Evolutionary conservation across 2,113 vertebrate genomes (phyloP), one percentile per base, ranked within the genome.

Genomic region (Halichoerus grypus): DNA sequence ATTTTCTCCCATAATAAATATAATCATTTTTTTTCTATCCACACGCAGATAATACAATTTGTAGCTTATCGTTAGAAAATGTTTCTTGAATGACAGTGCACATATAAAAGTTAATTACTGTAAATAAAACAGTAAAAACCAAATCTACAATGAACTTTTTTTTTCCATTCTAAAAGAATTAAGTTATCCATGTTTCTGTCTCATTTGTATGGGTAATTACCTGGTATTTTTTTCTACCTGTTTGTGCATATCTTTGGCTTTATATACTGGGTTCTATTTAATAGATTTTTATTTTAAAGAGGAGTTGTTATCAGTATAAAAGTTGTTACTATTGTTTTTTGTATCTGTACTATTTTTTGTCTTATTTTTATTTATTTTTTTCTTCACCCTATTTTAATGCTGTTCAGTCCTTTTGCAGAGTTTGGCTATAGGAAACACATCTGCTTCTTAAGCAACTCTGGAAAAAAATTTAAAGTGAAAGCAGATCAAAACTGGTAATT

Each of bases 391-490:
- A 8, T 88, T 94, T 92, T 63, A 94, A 55, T 93, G 49, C 18
- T 83, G 2, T 88, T 74, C 7, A 83, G 36, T 96, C 31, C 31
- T 95, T 96, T 88, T 86, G 81, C 59, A 83, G 31, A 57, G 18
- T 91, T 92, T 96, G 88, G 36, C 65, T 94, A 46, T 86, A 92
- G 55, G 74, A 84, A 98, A 49, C 4, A 94, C 21, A 39, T 88
- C 49, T 97, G 84, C 36, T 97, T 21, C 57, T 74, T 87, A 26
- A 92, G 74, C 61, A 90, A 81, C 71, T 90, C 61, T 84, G 88
- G 51, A 49, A 89, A 96, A 92, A 95, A 81, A 57, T 76, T 87
- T 79, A 89, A 97, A 95, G 42, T 91, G 18, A 89, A 93, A 97
- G 46, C 21, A 91, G 77, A 88, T 88, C 65, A 96, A 96, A 95